These are phyloP conservation scores for Kryptopterus vitreolus DNA, from an alignment of 2,797 vertebrate genomes.

Conservation along the genomic window DNA sequence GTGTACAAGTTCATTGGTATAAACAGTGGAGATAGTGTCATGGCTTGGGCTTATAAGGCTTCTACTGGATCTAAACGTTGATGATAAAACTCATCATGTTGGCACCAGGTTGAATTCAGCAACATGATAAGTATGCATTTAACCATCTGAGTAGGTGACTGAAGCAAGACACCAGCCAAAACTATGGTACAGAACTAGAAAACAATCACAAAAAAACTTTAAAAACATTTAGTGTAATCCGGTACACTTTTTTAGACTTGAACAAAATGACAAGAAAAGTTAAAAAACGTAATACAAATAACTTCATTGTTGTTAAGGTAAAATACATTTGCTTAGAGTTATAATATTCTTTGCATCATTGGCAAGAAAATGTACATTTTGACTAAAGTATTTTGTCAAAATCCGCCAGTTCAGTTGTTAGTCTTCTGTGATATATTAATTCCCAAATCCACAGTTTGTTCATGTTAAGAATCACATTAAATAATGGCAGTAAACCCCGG, in stretches of 20 bases:
- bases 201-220: background rate
- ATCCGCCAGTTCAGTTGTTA: too few relatives aligned
- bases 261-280: background rate
- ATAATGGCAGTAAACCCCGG: background rate
- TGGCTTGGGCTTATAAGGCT: background rate
- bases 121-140: background rate
- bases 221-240: background rate
- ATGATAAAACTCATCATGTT: constrained; percentile 8
- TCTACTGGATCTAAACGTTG: background rate
- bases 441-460: background rate
- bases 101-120: background rate
- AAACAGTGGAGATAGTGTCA: background rate
- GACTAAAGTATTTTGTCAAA: too few relatives aligned
- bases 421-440: background rate
- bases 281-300: background rate
- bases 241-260: background rate
- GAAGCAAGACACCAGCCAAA: background rate
- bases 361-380: too few relatives aligned
- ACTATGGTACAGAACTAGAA: background rate
- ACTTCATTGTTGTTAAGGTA: too few relatives aligned
- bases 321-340: too few relatives aligned
- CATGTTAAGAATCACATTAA: background rate
- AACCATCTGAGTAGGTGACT: background rate
- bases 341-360: too few relatives aligned
- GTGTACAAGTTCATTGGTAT: background rate